Base-by-base conservation (phyloP, 2,888 invertebrate genomes). In the Cosmorhoe ocellata region DNA sequence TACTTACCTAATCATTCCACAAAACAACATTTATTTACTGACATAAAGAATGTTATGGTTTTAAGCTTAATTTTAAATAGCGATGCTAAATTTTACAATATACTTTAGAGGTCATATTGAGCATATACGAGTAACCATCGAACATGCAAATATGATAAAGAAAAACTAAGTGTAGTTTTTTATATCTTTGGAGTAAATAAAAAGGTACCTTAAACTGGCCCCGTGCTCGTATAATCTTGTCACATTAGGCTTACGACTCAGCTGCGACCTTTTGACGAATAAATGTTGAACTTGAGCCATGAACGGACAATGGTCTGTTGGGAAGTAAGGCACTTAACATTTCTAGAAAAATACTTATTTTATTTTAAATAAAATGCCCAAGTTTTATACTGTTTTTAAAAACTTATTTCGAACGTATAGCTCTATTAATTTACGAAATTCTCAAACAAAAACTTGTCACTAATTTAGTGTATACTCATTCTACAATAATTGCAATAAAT, bases 141-240 rank as follows among this genome's bases (percentile, higher is more conserved):
- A 68, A 66, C 67, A 59, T 48, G 66, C 18, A 66, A 68, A 67
- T 59, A 61, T 18, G n/a, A 18, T 18, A 59, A 57, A 52, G 58
- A 56, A 59, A 64, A 65, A 63, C 66, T 58, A 72, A 70, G 63
- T 59, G 64, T 64, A 68, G 67, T 74, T 74, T 78, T 73, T 68
- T 74, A 74, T 70, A 65, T 61, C 50, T 60, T 52, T 56, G 56
- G 72, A 65, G 62, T 63, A 66, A 67, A 74, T 74, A 74, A 79
- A 74, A 76, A 71, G 12, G 64, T 67, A 62, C 53, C 63, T 71
- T 62, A 74, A 74, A 69, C 70, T 67, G 72, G 71, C 71, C 69
- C 62, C 51, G 46, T 56, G 72, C 64, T 79, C 81, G 78, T 81
- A 79, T 80, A 67, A 64, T 60, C 69, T 72, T 70, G 71, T 72